Evolutionary conservation across 1,140 invertebrate species (phyloP), one percentile per base, ranked within the genome.

Genomic region (Drosophila jambulina): DNA sequence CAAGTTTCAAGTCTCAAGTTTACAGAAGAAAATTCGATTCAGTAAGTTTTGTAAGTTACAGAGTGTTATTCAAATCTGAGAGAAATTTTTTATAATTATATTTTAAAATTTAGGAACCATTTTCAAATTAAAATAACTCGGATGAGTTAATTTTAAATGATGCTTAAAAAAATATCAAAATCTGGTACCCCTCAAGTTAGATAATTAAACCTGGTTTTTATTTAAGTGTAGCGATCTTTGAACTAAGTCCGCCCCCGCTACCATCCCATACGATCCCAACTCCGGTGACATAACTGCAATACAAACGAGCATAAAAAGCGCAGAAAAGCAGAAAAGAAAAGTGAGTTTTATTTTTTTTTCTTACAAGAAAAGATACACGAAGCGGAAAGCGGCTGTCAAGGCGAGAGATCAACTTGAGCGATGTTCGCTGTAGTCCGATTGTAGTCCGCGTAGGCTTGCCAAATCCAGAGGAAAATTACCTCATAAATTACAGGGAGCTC

Each of bases 361-460:
- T 48, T 64, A 85, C 82, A 67, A 62, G 42, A 78, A 83, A 84
- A 67, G 62, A 84, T 78, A 68, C 68, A 74, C 51, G 74, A 72
- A 82, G 75, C 79, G 82, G 69, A 80, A 77, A 83, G 69, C 67
- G 43, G 59, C 78, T 88, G 84, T 86, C 83, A 75, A 68, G 84
- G 57, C 84, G 49, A 75, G 80, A 88, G 84, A 87, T 87, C 84
- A 84, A 75, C 78, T 78, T 90, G 84, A 84, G 74, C 67, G 85
- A 90, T 90, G 61, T 46, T 67, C 34, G 27, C 36, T 23, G 17
- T 8, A 27, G 34, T 17, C 27, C 21, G 62, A 67, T 61, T 64
- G 62, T 23, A 64, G 13, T 42, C 45, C 68, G 69, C 68, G 69
- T 72, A 78, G 78, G 78, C 78, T 86, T 86, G 82, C 82, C 46